Base-by-base conservation (phyloP, 1,140 invertebrate genomes). In the Cecropterus lyciades region DNA sequence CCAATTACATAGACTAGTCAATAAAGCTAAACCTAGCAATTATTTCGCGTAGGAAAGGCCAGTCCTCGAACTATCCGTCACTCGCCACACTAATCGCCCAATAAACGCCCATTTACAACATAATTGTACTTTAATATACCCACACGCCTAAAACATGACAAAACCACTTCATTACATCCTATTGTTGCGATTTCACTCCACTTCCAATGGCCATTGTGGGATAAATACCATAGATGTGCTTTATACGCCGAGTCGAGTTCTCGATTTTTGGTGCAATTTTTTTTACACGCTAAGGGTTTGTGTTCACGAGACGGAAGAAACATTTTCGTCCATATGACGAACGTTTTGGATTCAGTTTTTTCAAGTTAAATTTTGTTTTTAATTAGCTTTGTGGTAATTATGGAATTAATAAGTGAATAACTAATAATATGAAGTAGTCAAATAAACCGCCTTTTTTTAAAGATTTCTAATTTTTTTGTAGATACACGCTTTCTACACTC, bases 101-200 rank as follows among this genome's bases (percentile, higher is more conserved):
- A 80, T 85, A 83, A 87, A 80, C 79, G 76, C 65, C 73, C 77
- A 82, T 84, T 82, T 81, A 84, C 73, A 80, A 77, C 76, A 74
- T 86, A 86, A 88, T 88, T 84, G 85, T 79, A 46, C 74, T 78
- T 82, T 86, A 88, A 88, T 86, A 84, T 79, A 79, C 75, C 80
- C 81, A 83, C 84, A 80, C 69, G 71, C 48, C 73, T 69, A 77
- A 79, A 78, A 81, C 70, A 79, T 78, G 80, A 84, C 76, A 77
- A 82, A 79, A 82, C 80, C 80, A 79, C 84, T 87, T 87, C 84
- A 84, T 87, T 87, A 87, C 65, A 63, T 52, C 14, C 82, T 65
- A 87, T 87, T 84, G 84, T 86, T 75, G 75, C 69, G 72, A 73
- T 80, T 83, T 84, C 75, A 77, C 74, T 86, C 79, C 75, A 84